Base-by-base conservation (phyloP, 92 coral and sea anemone species). In the Actinostola sp. region DNA sequence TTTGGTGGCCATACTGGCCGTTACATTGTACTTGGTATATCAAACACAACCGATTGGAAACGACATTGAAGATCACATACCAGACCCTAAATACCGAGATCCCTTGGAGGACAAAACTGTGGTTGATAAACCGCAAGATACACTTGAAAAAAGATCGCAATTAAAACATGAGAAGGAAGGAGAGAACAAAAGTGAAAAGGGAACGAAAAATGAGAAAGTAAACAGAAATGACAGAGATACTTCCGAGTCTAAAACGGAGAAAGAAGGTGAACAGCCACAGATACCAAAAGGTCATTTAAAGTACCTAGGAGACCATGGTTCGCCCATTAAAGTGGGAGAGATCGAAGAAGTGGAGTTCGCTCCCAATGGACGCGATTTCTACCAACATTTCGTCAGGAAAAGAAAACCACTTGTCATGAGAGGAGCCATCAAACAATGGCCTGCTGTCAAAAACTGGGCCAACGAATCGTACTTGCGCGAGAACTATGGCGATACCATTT, bases 361-460 rank as follows among this genome's bases (percentile, higher is more conserved):
- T 0, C 98, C 97, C n/a, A 94, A 86, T 79, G 98, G 98, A 31
- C 80, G 76, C 51, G 98, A 91, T 70, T 94, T 94, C 51, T 94
- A 94, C 42, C 73, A 84, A n/a, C 92, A 94, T 48, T 94, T 94
- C 68, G 67, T 86, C 20, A 76, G 98, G 8, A 78, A 88, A 69
- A 73, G 98, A 57, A 77, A 16, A 44, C 98, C 98, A 0, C 65
- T 94, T 27, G 45, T 94, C 32, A 83, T 94, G 95, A 65, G 97
- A 63, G 92, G 95, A 48, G 98, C 92, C 0, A 86, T 85, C 11
- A 88, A 84, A 35, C 79, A 82, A 23, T 94, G 98, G 98, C 98
- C 98, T 11, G 98, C 98, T 0, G 96, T 94, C 28, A 72, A 88
- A 43, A 67, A 91, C 71, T 94, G 98, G 98, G 80, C 93, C 17